phyloP scores from a whole-genome alignment of 2,113 vertebrate species.

The Perccottus glenii region DNA sequence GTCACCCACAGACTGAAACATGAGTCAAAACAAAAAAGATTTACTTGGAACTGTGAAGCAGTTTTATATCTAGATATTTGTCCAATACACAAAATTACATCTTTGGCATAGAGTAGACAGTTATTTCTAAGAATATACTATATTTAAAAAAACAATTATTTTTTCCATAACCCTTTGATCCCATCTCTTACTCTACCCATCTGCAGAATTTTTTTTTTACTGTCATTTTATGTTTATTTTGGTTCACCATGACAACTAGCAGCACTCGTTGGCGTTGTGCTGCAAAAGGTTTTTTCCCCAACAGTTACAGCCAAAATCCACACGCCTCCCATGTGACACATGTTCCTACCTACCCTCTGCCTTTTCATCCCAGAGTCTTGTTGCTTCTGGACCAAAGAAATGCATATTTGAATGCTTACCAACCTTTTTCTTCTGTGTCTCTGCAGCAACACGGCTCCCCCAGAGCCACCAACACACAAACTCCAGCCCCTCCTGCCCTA shows the following conservation, averaged over 20 bases:
- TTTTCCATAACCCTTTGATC: neutral
- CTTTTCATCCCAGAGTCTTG: conserved; percentile 48
- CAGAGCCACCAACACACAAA: conserved; percentile 26
- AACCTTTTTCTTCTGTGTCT: conserved; percentile 43
- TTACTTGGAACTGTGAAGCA: no score
- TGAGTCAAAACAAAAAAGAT: no score
- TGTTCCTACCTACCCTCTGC: conserved; percentile 41
- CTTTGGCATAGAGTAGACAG: neutral
- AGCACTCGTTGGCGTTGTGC: conserved; percentile 12
- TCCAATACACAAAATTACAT: no score
- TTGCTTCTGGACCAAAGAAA: conserved; percentile 61
- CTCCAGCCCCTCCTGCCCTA: conserved; percentile 39
- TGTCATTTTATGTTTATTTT: conserved; percentile 45
- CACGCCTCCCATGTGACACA: conserved; percentile 43
- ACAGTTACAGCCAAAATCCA: conserved; percentile 41
- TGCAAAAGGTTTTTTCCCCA: conserved; percentile 7
- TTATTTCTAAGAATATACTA: neutral
- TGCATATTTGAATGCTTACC: conserved; percentile 64
- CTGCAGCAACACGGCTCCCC: conserved; percentile 36
- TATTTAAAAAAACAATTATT: neutral
- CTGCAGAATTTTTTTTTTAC: conserved; percentile 29
- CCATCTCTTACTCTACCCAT: neutral
- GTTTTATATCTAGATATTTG: no score
- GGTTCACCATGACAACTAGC: conserved; percentile 52
- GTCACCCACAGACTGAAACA: no score